Percentiles rank a stretch among this genome's conserved stretches.
phyloP scores from a whole-genome alignment of 2,113 vertebrate genomes.

The Phrynocephalus versicolor region DNA sequence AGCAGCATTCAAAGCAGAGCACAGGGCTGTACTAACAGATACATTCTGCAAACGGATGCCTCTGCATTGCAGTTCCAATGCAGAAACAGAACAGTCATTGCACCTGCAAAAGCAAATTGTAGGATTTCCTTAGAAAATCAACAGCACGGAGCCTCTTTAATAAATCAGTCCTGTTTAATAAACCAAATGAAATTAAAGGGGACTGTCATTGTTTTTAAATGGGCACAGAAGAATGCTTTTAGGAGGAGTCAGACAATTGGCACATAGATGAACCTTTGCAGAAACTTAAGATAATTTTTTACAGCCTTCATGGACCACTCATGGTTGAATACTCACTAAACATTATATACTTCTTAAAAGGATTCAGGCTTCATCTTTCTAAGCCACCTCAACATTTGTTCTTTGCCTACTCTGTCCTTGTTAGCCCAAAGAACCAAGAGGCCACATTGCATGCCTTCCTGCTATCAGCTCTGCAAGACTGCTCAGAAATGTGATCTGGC shows the following conservation, averaged over 20 bases:
- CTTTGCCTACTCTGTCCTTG: background rate
- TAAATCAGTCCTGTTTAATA: background rate
- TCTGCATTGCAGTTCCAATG: conserved; percentile 2
- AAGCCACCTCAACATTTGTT: background rate
- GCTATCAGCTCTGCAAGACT: background rate
- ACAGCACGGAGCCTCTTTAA: no score
- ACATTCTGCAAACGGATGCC: background rate
- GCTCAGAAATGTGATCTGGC: background rate
- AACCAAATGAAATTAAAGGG: background rate
- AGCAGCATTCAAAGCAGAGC: background rate
- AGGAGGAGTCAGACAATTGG: background rate
- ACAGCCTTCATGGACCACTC: background rate
- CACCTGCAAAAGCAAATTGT: background rate
- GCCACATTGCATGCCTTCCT: no score
- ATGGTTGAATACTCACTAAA: background rate
- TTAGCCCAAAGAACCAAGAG: background rate
- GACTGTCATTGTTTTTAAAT: background rate
- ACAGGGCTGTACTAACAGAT: background rate
- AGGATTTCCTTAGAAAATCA: no score
- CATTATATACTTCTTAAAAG: background rate
- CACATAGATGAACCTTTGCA: background rate
- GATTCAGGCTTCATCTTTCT: background rate
- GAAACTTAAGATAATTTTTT: background rate
- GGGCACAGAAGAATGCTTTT: background rate
- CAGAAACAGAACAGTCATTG: background rate